Evolutionary conservation across 92 coral and sea anemone species (phyloP), one percentile per base, ranked within the genome.

Genomic region (Actinernus sp.): DNA sequence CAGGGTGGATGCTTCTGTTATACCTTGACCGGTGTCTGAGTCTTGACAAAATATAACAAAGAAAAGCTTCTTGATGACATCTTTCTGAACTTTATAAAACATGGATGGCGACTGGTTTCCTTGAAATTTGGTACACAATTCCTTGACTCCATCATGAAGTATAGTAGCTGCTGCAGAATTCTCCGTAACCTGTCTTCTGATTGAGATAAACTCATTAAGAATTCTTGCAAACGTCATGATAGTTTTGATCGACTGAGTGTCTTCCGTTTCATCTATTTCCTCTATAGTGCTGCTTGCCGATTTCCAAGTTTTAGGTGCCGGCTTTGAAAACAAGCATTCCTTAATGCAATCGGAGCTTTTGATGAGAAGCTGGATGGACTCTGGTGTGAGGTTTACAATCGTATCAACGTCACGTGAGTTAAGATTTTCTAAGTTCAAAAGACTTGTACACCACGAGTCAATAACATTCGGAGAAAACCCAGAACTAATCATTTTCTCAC

Each of bases 381-480:
- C 31, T 25, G 68, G 47, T 7, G 79, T 62, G 21, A 86, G 57
- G 27, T 79, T 65, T 27, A 52, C 64, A 39, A 86, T 79, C 22
- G 83, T 72, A 61, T 86, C 87, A 20, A 79, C 31, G 48, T 86
- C 87, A 21, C 87, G 75, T 21, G 87, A 73, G 7, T 54, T 50
- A 1, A 61, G 55, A 6, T 86, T 50, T 8, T 58, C 22, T 0
- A 82, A 51, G 13, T 55, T 39, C 33, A 86, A 38, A 48, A 86
- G 52, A 3, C 83, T 76, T 25, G 63, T 59, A 49, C 87, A 86
- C 92, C 92, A 86, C 5, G 79, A 60, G 53, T 86, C 70, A 20
- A 79, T 79, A 12, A 49, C 67, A n/a, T 14, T 45, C 22, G 50
- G 27, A 8, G 87, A 16, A 30, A 58, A 60, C 4, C 82, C 86